Base-by-base conservation (phyloP, 2,888 invertebrate species). In the Actias luna region DNA sequence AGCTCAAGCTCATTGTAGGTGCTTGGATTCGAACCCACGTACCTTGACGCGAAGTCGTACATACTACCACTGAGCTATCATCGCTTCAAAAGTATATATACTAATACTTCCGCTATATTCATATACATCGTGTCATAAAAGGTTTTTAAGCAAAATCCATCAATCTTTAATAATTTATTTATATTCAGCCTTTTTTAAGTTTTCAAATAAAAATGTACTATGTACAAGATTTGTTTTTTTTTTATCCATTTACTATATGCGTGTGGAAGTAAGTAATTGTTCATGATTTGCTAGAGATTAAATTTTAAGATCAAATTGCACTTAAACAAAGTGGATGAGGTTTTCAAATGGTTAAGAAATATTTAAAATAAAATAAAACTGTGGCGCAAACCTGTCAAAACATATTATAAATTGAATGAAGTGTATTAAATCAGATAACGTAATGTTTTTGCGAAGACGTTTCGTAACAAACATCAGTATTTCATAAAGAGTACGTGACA, bases 231-330 rank as follows among this genome's bases (percentile, higher is more conserved):
- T 46, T n/a, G n/a, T n/a, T 46, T 50, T 4, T 1, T 8, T 5
- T 25, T 12, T 12, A 12, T 50, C 22, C 8, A 50, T 50, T 25
- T 25, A 22, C 12, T 25, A 50, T 25, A 8, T 46, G 18, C 46
- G 12, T 22, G 46, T 50, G 46, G 46, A 25, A 50, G 46, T 50
- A 25, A 50, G 46, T 50, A 25, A 50, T 50, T 25, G 55, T 29
- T 55, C 55, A 55, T 55, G 55, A 55, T 29, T 27, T 14, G 10
- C 4, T 55, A 2, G 8, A 55, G 55, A 55, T 55, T 29, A 55
- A 52, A 52, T 29, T 52, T 52, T 29, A n/a, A 55, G 55, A 55
- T 55, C 29, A 16, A 29, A 55, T 29, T 27, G 55, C 55, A 55
- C 55, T 55, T 55, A 29, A 50, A 29, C 29, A 29, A 29, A 29